Evolutionary conservation across 2,797 vertebrate genomes (phyloP), one percentile per base, ranked within the genome.

Genomic region (Xenopus petersii): DNA sequence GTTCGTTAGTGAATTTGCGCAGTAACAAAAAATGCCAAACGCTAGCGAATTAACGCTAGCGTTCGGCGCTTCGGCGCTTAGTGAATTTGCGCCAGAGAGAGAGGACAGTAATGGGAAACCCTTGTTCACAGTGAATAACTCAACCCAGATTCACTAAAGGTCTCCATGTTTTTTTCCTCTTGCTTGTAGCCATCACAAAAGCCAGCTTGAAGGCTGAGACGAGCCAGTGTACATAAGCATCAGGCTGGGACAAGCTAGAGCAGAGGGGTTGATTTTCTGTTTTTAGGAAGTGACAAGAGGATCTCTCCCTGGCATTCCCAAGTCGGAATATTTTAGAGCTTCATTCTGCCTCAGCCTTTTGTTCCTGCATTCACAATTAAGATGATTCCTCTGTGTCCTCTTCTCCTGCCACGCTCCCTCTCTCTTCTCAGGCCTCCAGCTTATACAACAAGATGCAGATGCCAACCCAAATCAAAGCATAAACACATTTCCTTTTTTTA

Each of bases 231-330:
- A 72, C 60, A 6, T 70, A 36, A 66, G 84, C 84, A 84, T 83
- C 85, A 80, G 24, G 64, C 36, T 78, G 84, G 74, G 64, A 64
- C 15, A 6, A 56, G 3, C 17, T 70, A 84, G 76, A 82, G 84
- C 81, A 74, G 84, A 81, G 75, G 55, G 80, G 79, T 82, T 84
- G 86, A 81, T 84, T 89, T 92, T 87, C 88, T 89, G 88, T 87
- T 82, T 36, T 84, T 80, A 84, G 86, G 85, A 89, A 89, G 84
- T 76, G 81, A 80, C 81, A 79, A 81, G 75, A 83, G 80, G 13
- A 82, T 77, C 75, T 71, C 82, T 80, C 85, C 82, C 74, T 67
- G 49, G 49, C 17, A 86, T 80, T 84, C 86, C 86, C 81, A 84
- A 86, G 86, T 88, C 87, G 84, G 86, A 87, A 86, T 66, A 78